phyloP scores from a whole-genome alignment of 2,797 vertebrate genomes.

The Hyperoplus lanceolatus region DNA sequence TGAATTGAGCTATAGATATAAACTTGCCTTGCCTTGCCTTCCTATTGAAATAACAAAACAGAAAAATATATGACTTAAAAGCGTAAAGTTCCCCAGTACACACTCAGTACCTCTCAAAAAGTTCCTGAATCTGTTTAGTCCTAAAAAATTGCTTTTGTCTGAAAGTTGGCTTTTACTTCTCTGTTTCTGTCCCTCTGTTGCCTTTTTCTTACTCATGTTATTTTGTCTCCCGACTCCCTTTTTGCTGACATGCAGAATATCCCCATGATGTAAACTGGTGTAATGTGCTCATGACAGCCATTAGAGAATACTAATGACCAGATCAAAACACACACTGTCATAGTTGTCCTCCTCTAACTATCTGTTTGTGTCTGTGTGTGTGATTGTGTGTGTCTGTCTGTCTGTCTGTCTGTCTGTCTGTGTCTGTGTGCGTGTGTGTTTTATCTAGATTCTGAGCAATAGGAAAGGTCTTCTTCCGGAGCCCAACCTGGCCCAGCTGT shows the following conservation, averaged over 20 bases:
- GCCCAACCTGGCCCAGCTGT: slow-evolving; percentile 93
- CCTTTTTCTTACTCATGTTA: not conserved
- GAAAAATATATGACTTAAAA: too few species aligned
- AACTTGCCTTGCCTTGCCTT: too few species aligned
- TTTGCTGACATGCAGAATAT: slow-evolving; percentile 69
- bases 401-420: too few species aligned
- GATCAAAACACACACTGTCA: slow-evolving; percentile 67
- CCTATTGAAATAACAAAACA: too few species aligned
- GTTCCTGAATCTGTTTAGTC: too few species aligned
- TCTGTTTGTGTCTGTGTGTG: too few species aligned
- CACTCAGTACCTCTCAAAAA: too few species aligned
- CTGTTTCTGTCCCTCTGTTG: slow-evolving; percentile 5
- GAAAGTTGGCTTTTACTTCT: not conserved
- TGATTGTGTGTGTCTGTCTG: too few species aligned
- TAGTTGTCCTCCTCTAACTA: slow-evolving; percentile 35
- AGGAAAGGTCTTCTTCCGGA: slow-evolving; percentile 95
- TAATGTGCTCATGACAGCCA: slow-evolving; percentile 66
- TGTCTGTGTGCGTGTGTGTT: not conserved
- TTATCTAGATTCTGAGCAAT: slow-evolving; percentile 90
- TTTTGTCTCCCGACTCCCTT: slow-evolving; percentile 38
- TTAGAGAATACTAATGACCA: slow-evolving; percentile 66
- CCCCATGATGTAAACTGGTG: slow-evolving; percentile 77
- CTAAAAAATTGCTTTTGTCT: not conserved
- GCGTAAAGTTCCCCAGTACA: too few species aligned
- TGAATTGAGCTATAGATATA: too few species aligned